Evolutionary conservation across 2,888 invertebrate species (phyloP), one percentile per base, ranked within the genome.

Genomic region (Nomada ferruginata): DNA sequence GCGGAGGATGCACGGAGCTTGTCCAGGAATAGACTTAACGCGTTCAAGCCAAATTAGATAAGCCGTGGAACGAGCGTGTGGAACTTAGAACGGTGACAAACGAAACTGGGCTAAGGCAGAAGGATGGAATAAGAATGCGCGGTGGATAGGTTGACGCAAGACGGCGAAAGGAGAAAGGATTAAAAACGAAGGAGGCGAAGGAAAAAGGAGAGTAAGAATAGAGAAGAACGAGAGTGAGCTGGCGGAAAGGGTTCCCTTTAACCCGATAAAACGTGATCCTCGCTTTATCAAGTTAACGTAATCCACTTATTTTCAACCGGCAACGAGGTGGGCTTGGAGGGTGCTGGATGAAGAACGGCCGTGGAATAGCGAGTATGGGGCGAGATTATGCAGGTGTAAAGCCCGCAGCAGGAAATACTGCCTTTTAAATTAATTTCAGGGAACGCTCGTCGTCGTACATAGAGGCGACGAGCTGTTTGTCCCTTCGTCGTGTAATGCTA

Each of bases 371-470:
- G 72, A 79, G 75, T 76, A 61, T 66, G 66, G 73, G 69, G 64
- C 53, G 81, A 87, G 81, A 89, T 89, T 89, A 89, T 89, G 89
- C 85, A 88, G 83, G 83, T 87, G 84, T 66, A 81, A 84, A 82
- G 81, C 73, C 61, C 66, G 72, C 76, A 68, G 74, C 79, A 80
- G 84, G 82, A 86, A 87, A 84, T 82, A 85, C 78, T 76, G 80
- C 79, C 85, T 86, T 85, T 85, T 84, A 85, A 89, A 86, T 85
- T 86, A 84, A 90, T 90, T 89, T 89, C 85, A 66, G 75, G 76
- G 79, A 83, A 86, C 78, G 79, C 79, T 76, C 70, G 59, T 76
- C 72, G 72, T 64, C 57, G 77, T 75, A 78, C 72, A 69, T 70
- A 76, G 73, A 81, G 77, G 73, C 83, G 76, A 76, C 85, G 86